Evolutionary conservation across 2,113 vertebrate genomes (phyloP).

Genomic region (Podiceps cristatus): DNA sequence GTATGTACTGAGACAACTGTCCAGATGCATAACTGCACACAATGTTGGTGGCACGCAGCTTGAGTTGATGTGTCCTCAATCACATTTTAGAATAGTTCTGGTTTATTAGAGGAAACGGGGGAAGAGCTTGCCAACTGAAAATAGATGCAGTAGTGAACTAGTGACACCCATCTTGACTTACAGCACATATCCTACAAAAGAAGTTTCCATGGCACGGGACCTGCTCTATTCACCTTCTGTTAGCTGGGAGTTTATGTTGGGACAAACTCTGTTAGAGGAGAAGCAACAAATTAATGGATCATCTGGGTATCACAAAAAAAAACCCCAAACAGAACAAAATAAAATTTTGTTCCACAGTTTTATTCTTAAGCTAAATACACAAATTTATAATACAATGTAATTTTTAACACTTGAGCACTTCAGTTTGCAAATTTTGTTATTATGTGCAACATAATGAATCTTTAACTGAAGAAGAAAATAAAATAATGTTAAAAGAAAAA

Average conservation of each 20-base stretch:
- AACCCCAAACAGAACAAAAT: neutral
- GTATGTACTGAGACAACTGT: neutral
- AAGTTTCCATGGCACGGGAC: neutral
- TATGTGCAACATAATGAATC: neutral
- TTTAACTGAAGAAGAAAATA: neutral
- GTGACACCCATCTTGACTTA: neutral
- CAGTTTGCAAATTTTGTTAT: neutral
- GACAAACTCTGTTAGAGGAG: neutral
- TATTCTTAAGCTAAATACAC: neutral
- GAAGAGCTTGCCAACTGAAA: neutral
- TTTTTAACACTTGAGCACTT: neutral
- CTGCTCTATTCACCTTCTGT: neutral
- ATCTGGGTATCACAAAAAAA: neutral
- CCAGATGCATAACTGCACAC: neutral
- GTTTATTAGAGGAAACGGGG: neutral
- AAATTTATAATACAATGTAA: neutral
- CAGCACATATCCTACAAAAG: neutral
- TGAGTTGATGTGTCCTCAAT: neutral
- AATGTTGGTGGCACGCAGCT: neutral
- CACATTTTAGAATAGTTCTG: neutral
- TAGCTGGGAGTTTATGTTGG: neutral
- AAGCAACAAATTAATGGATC: neutral
- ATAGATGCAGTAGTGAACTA: neutral
- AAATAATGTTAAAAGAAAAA: neutral
- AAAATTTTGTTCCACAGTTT: neutral